phyloP scores from a whole-genome alignment of 1,140 invertebrate species.

The Apis mellifera region DNA sequence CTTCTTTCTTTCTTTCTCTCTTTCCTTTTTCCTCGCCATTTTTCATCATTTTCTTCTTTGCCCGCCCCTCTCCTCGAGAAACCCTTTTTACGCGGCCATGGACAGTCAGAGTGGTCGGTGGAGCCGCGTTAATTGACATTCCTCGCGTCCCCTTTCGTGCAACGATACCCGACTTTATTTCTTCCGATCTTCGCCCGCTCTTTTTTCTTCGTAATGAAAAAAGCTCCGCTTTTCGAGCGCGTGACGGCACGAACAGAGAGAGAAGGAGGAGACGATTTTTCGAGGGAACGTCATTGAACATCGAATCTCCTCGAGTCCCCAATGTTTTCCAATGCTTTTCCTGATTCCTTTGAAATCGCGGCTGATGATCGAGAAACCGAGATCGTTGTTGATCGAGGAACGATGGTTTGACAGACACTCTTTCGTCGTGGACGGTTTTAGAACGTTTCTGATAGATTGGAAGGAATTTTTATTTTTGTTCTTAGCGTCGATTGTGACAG shows the following conservation, averaged over 20 bases:
- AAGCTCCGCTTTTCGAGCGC: slow-evolving; percentile 31
- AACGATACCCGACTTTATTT: slow-evolving; percentile 36
- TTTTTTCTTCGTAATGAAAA: slow-evolving; percentile 34
- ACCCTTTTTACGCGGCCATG: slow-evolving; percentile 3
- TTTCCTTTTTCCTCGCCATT: not conserved
- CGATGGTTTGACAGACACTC: not conserved
- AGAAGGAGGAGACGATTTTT: not conserved
- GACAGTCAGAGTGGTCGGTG: slow-evolving; percentile 32
- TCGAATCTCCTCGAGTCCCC: not conserved
- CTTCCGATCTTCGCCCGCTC: slow-evolving; percentile 43
- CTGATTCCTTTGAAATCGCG: not conserved
- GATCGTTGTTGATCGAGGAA: slow-evolving; percentile 14
- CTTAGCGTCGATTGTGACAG: too few species aligned
- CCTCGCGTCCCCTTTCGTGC: slow-evolving; percentile 28
- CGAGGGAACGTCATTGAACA: not conserved
- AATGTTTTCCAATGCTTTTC: not conserved
- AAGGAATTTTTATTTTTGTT: too few species aligned
- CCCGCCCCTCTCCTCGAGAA: not conserved
- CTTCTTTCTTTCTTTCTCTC: too few species aligned
- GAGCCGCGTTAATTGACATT: slow-evolving; percentile 62
- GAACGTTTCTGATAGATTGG: too few species aligned
- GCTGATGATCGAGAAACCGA: not conserved
- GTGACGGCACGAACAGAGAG: not conserved
- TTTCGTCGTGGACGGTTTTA: not conserved
- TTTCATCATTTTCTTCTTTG: slow-evolving; percentile 13